These are phyloP conservation scores for Parauchenoglanis punctatus DNA, from an alignment of 2,797 vertebrate species.

Conservation along the genomic window DNA sequence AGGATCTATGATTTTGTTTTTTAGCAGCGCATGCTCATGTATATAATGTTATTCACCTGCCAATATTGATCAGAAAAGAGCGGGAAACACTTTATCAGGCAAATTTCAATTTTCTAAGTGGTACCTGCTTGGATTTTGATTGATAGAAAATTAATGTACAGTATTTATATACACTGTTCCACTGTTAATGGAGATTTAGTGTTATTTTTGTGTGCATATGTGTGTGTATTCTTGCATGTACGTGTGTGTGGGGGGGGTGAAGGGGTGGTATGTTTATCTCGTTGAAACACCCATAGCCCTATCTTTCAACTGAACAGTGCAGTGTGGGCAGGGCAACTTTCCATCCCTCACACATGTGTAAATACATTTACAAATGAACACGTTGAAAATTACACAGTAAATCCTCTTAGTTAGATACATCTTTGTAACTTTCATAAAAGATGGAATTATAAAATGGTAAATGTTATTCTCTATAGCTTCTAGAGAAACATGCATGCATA, in stretches of 20 bases:
- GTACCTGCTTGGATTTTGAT: not conserved
- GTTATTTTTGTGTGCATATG: not conserved
- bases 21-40: not conserved
- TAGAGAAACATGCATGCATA: not conserved
- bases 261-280: constrained; percentile 46
- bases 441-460: no score
- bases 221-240: not conserved
- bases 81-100: not conserved
- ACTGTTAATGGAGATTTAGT: not conserved
- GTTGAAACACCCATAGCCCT: constrained; percentile 45
- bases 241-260: not conserved
- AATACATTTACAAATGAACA: not conserved
- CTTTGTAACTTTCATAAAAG: not conserved
- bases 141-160: not conserved
- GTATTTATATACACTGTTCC: not conserved
- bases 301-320: constrained; percentile 40
- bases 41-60: not conserved
- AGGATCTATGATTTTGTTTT: not conserved
- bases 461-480: not conserved
- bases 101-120: not conserved
- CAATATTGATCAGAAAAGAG: not conserved
- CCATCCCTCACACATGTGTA: constrained; percentile 5
- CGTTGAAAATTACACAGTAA: not conserved
- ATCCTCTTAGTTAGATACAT: not conserved
- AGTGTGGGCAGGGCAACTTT: constrained; percentile 32